phyloP scores from a whole-genome alignment of 2,797 vertebrate species.

The Manis crassicaudata region DNA sequence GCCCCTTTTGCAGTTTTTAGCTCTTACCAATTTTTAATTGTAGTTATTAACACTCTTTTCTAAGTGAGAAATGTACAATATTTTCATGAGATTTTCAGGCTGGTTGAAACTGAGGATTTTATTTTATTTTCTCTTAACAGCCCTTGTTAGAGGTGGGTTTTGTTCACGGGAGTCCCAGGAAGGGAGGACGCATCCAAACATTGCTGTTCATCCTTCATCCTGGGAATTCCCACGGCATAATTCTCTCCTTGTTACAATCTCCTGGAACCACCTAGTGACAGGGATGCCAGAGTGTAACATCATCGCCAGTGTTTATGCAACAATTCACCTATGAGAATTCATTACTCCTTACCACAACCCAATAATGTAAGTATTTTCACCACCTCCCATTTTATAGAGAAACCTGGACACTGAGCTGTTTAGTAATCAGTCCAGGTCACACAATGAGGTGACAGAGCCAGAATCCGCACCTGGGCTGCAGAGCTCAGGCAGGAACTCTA shows the following conservation, averaged over 20 bases:
- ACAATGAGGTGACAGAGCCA: background rate
- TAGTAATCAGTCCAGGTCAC: background rate
- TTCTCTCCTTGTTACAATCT: background rate
- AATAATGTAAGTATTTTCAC: background rate
- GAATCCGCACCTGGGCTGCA: background rate
- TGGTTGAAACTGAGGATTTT: background rate
- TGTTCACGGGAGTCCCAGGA: background rate
- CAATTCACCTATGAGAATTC: background rate
- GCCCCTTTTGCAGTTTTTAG: background rate
- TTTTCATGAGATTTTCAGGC: background rate
- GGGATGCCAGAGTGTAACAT: background rate
- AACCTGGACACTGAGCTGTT: background rate
- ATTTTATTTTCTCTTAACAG: background rate
- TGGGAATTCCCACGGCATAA: background rate
- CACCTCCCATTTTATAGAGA: background rate
- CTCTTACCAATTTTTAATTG: slow-evolving; percentile 32
- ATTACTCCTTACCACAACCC: background rate
- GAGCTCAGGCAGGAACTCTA: background rate
- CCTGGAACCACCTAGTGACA: background rate
- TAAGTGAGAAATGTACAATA: background rate
- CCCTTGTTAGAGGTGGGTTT: background rate
- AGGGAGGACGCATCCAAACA: background rate
- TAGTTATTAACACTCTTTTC: background rate
- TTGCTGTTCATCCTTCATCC: background rate
- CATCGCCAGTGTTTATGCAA: background rate